Evolutionary conservation across 1,140 invertebrate species (phyloP).

Genomic region (Nasonia vitripennis): DNA sequence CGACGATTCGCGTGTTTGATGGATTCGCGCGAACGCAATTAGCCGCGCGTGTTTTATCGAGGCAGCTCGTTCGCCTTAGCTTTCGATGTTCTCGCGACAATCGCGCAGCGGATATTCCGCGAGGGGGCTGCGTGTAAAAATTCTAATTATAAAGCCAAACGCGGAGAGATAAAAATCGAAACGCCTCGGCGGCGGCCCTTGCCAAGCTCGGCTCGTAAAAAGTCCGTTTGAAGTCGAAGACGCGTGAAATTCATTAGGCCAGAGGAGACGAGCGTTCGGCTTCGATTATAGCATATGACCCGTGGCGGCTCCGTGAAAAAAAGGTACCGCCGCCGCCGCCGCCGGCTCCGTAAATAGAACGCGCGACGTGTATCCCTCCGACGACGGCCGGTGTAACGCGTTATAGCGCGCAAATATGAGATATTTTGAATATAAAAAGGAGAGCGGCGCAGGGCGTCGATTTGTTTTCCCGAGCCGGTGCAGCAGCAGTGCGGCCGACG

Average conservation of each 20-base stretch:
- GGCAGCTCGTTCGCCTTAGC: too few species aligned
- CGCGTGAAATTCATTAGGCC: constrained; percentile 48
- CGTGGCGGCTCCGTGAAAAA: constrained; percentile 25
- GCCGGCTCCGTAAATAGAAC: constrained; percentile 33
- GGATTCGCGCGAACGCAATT: background rate
- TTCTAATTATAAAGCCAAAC: background rate
- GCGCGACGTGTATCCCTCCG: background rate
- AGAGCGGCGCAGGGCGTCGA: background rate
- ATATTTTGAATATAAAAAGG: background rate
- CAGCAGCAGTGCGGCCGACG: background rate
- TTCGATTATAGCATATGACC: constrained; percentile 37
- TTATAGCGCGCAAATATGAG: too few species aligned
- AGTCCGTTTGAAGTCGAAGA: constrained; percentile 43
- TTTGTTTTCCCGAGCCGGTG: constrained; percentile 9
- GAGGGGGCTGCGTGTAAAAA: background rate
- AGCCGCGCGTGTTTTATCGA: background rate
- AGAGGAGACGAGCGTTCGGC: background rate
- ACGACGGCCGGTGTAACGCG: background rate
- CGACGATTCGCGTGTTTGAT: constrained; percentile 3
- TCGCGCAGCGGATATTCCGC: too few species aligned
- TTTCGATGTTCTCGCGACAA: too few species aligned
- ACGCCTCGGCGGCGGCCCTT: background rate
- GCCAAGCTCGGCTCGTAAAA: constrained; percentile 2
- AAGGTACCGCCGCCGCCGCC: constrained; percentile 10
- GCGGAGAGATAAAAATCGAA: background rate